phyloP scores from a whole-genome alignment of 2,797 vertebrate species.

The Poecilia wingei region DNA sequence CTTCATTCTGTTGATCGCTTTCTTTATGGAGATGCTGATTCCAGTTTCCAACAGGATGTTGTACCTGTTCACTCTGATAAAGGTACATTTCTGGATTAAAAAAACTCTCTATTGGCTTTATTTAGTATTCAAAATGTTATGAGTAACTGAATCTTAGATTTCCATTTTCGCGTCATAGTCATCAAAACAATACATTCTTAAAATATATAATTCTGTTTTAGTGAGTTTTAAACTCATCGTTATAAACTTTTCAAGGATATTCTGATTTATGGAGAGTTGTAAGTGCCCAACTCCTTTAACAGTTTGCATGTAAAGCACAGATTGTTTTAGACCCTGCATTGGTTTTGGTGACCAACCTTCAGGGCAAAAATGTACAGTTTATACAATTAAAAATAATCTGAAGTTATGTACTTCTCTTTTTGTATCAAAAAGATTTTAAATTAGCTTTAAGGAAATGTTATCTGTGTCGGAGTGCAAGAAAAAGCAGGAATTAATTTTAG shows the following conservation, averaged over 20 bases:
- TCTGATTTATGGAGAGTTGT: neutral
- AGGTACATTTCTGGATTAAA: neutral
- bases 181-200: neutral
- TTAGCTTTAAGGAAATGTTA: neutral
- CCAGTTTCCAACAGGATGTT: neutral
- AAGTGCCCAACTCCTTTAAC: conserved; percentile 20
- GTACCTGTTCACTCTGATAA: neutral
- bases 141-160: neutral
- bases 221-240: neutral
- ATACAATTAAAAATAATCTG: conserved; percentile 7
- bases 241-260: neutral
- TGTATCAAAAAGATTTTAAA: neutral
- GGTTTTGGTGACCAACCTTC: conserved; percentile 7
- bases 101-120: neutral
- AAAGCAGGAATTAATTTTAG: neutral
- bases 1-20: too few relatives aligned
- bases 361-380: conserved; percentile 15
- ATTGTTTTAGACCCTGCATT: conserved; percentile 8
- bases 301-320: conserved; percentile 59
- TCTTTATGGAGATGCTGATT: neutral
- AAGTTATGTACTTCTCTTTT: neutral
- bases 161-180: neutral
- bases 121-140: neutral
- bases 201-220: neutral
- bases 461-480: neutral